Base-by-base conservation (phyloP, 1,140 invertebrate species). In the Drosophila aff. region DNA sequence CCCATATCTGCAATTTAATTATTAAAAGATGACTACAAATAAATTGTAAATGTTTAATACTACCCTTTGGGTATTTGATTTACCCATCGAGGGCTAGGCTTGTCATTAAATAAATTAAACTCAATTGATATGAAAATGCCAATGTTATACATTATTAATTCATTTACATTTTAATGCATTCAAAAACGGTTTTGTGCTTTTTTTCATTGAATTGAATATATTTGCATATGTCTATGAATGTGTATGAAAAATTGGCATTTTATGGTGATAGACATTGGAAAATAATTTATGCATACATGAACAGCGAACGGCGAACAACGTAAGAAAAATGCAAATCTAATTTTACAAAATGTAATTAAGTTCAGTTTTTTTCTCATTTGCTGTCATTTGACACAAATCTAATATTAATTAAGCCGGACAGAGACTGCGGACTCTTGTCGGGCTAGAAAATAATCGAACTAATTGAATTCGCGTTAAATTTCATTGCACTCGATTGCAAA, bases 381-480 rank as follows among this genome's bases (percentile, higher is more conserved):
- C 13, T 5, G 33, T 15, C 13, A 46, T 8, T 18, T 11, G 31
- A 60, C 46, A 18, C 38, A 52, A 73, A 73, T 72, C 69, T 73
- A 73, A 73, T 73, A 73, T 52, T 73, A 73, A 73, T 73, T 50
- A 72, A 60, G 69, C 38, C 15, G 16, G 18, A 21, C 28, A 23
- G 26, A 36, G 13, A 33, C 47, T 13, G 47, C 28, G 43, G 43
- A 3, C n/a, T 33, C 43, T 36, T 18, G 16, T 31, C 31, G 33
- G 23, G n/a, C 59, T 63, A 31, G 26, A 63, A 76, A 69, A 69
- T 68, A 81, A 81, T 81, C 46, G 43, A 60, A 60, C 59, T 69
- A 81, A 81, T 69, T 64, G 50, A 63, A 76, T 81, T 69, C 60
- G 40, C 78, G 81, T 69, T 59, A 76, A 81, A 64, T 77, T 55